Evolutionary conservation across 2,888 invertebrate species (phyloP).

Genomic region (Peribatodes rhomboidaria): DNA sequence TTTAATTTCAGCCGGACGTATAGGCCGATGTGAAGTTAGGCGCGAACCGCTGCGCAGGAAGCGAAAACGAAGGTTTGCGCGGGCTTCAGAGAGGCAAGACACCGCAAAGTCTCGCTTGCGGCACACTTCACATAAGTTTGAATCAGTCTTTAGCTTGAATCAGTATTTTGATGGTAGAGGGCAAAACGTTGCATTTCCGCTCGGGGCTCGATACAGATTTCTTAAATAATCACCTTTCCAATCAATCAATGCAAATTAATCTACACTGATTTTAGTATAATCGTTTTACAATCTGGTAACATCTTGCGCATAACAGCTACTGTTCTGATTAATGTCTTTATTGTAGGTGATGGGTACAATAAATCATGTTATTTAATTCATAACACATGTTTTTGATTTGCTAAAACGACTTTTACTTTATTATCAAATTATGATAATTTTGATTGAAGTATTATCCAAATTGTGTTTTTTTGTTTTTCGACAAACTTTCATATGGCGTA

Average conservation of each 20-base stretch:
- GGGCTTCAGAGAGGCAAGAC: no score
- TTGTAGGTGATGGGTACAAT: not conserved
- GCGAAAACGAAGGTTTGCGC: no score
- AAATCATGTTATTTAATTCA: constrained; percentile 9
- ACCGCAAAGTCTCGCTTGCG: no score
- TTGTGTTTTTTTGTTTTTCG: not conserved
- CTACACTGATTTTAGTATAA: not conserved
- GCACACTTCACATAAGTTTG: no score
- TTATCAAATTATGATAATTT: constrained; percentile 4
- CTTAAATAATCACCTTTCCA: not conserved
- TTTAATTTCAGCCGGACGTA: no score
- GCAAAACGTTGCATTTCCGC: no score
- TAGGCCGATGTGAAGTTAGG: no score
- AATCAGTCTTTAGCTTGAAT: no score
- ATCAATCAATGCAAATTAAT: constrained; percentile 8
- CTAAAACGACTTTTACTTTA: constrained; percentile 6
- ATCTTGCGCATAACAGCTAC: not conserved
- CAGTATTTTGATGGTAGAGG: no score
- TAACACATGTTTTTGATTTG: constrained; percentile 3
- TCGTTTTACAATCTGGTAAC: not conserved
- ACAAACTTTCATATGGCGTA: not conserved
- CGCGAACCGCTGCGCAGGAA: no score
- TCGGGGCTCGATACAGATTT: no score
- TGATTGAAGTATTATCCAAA: not conserved
- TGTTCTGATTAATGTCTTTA: constrained; percentile 15